Evolutionary conservation across 2,113 vertebrate species (phyloP).

Genomic region (Gorsachius goisagi): DNA sequence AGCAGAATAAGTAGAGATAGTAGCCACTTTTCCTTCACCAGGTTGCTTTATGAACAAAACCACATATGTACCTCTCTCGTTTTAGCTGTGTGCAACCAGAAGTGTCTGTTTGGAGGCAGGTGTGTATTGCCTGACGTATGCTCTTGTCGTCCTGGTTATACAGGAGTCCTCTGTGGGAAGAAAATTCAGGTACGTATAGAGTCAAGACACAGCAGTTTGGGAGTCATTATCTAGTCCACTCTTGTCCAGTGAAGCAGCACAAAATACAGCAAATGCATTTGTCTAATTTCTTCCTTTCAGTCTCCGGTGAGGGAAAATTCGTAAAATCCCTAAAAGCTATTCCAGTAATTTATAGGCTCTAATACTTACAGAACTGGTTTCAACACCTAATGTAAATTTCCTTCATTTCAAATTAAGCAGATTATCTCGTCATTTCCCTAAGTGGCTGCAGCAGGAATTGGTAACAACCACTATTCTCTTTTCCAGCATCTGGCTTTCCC

Average conservation of each 20-base stretch:
- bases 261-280: background rate
- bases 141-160: slow-evolving; percentile 81
- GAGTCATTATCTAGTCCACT: background rate
- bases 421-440: background rate
- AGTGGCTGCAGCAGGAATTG: background rate
- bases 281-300: background rate
- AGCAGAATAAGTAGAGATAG: background rate
- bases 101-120: slow-evolving; percentile 84
- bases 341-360: background rate
- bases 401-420: background rate
- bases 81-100: slow-evolving; percentile 83
- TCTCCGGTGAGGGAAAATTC: background rate
- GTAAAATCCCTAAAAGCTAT: background rate
- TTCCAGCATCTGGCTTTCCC: background rate
- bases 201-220: background rate
- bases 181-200: slow-evolving; percentile 72
- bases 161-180: slow-evolving; percentile 78
- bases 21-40: background rate
- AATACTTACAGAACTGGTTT: background rate
- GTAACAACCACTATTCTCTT: background rate
- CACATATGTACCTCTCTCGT: background rate
- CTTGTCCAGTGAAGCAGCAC: background rate
- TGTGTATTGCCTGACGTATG: slow-evolving; percentile 84
- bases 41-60: background rate
- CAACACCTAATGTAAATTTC: background rate